These are phyloP conservation scores for Penaeus vannamei DNA, from an alignment of 1,140 invertebrate genomes.

Conservation along the genomic window DNA sequence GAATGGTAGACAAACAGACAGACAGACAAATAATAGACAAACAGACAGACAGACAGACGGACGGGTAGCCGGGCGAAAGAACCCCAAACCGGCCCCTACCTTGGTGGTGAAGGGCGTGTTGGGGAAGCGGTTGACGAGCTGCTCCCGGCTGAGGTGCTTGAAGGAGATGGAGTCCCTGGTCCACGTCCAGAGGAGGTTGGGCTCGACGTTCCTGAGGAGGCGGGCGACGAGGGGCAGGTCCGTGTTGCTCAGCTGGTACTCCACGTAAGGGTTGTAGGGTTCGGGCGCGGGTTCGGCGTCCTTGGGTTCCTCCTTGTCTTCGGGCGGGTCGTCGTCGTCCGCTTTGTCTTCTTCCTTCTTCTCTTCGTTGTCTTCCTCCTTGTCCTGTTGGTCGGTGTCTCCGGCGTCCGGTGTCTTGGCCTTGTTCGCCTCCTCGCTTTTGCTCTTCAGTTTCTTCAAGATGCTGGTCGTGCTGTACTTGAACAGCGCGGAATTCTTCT, in stretches of 20 bases:
- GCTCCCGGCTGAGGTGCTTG: conserved; percentile 77
- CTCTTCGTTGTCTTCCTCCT: conserved; percentile 14
- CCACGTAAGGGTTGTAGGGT: conserved; percentile 64
- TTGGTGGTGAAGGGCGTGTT: conserved; percentile 91
- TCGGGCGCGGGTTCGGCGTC: conserved; percentile 39
- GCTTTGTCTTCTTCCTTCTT: not conserved
- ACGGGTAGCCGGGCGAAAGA: no score
- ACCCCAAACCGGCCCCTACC: conserved; percentile 31
- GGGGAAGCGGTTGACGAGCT: conserved; percentile 83
- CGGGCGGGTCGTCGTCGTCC: not conserved
- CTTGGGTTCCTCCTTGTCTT: conserved; percentile 27
- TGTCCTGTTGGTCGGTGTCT: not conserved
- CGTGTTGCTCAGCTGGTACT: conserved; percentile 56
- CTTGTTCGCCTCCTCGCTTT: not conserved
- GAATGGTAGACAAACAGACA: not conserved
- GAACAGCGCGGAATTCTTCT: conserved; percentile 61
- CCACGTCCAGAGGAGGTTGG: conserved; percentile 91
- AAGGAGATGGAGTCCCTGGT: conserved; percentile 85
- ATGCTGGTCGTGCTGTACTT: conserved; percentile 56
- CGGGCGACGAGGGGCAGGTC: conserved; percentile 68
- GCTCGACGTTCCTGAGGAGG: conserved; percentile 74
- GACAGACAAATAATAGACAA: not conserved
- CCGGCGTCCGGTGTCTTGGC: not conserved
- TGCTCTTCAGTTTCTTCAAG: conserved; percentile 32
- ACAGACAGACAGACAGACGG: not conserved